A percentile compares a stretch with the other conserved stretches of the same genome.
These are phyloP conservation scores for Edolisoma coerulescens DNA, from an alignment of 2,113 vertebrate species.

Conservation along the genomic window DNA sequence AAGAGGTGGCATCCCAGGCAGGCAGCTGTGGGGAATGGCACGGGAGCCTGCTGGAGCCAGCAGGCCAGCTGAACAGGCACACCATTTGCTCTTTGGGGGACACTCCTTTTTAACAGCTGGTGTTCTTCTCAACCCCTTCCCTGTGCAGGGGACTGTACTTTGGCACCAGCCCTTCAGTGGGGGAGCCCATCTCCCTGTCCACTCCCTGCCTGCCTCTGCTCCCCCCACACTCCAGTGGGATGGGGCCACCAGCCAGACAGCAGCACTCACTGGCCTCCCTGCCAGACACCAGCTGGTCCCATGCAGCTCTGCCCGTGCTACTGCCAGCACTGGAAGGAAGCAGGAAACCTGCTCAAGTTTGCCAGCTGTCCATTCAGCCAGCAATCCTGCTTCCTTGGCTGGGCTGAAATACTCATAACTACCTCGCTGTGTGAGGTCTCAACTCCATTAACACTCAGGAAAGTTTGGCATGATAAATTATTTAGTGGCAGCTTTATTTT, in stretches of 20 bases:
- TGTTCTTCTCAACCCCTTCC: not conserved
- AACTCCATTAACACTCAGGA: constrained; percentile 31
- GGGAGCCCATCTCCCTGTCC: not conserved
- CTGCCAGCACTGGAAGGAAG: not conserved
- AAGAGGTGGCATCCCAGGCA: not conserved
- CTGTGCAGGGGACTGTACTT: not conserved
- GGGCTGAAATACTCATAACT: constrained; percentile 48
- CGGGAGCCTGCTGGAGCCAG: not conserved
- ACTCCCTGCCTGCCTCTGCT: not conserved
- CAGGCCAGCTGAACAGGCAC: not conserved
- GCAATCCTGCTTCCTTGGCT: not conserved
- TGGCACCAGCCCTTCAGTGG: not conserved
- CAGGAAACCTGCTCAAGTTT: not conserved
- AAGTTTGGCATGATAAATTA: constrained; percentile 47
- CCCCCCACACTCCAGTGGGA: not conserved
- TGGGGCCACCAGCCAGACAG: not conserved
- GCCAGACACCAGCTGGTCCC: not conserved
- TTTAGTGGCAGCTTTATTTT: constrained; percentile 44
- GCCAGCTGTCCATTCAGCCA: not conserved
- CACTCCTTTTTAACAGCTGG: not conserved
- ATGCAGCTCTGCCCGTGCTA: not conserved
- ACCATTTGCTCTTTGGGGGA: not conserved
- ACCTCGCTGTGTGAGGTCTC: not conserved
- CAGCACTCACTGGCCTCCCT: not conserved
- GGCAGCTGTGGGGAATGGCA: not conserved